Percentiles rank a stretch among this genome's conserved stretches.
Evolutionary conservation across 2,888 invertebrate genomes (phyloP).

Genomic region (Drosophila helvetica): DNA sequence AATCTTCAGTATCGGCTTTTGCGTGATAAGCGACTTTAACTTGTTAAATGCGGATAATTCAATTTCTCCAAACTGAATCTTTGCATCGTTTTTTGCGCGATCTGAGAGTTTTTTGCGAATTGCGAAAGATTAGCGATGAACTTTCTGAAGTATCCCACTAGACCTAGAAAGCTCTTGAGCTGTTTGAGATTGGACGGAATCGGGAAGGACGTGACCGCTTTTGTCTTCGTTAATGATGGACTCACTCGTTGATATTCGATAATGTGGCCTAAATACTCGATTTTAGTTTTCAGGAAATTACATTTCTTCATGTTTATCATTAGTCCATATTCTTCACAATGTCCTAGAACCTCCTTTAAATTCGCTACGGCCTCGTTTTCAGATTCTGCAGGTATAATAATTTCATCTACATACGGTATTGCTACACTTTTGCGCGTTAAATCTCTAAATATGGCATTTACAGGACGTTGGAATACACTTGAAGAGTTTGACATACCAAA

Average conservation of each 20-base stretch:
- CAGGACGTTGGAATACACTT: slow-evolving; percentile 4
- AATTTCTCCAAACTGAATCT: background rate
- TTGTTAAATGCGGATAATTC: background rate
- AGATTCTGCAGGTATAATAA: slow-evolving; percentile 3
- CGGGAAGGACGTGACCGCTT: no score
- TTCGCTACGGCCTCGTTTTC: background rate
- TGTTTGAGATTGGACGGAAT: no score
- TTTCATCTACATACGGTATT: background rate
- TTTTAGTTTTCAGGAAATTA: no score
- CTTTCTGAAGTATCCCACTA: no score
- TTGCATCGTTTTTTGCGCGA: background rate
- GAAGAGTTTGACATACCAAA: no score
- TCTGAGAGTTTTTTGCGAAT: slow-evolving; percentile 4
- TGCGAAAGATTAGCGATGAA: background rate
- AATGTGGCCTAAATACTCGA: no score
- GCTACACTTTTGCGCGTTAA: background rate
- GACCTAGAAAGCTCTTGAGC: no score
- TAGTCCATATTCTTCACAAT: no score
- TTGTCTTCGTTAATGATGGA: no score
- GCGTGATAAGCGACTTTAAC: background rate
- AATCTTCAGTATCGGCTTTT: background rate
- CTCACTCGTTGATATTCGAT: no score
- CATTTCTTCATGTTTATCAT: no score
- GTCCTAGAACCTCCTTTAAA: no score
- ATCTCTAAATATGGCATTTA: slow-evolving; percentile 3